Conservation (phyloP, 2,888 invertebrate species). For the Pristionchus arcanus region DNA sequence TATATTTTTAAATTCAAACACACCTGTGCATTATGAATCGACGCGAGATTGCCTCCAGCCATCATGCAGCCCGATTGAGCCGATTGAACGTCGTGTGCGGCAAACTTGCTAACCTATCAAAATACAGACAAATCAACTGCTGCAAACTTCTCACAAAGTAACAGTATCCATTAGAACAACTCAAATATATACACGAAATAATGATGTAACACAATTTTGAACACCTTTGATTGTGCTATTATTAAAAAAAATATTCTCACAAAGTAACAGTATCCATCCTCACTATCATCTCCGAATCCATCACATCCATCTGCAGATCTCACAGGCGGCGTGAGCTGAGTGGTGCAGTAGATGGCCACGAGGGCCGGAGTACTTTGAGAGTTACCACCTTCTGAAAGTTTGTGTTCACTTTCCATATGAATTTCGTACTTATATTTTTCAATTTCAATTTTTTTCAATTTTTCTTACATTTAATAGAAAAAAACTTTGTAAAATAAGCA, state of each 20-base stretch:
- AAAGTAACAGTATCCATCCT: not conserved
- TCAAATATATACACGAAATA: too few species aligned
- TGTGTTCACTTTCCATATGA: too few species aligned
- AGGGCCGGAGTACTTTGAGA: not conserved
- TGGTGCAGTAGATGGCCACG: not conserved
- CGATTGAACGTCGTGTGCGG: not conserved
- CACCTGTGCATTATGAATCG: not conserved
- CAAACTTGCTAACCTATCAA: not conserved
- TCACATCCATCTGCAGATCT: not conserved
- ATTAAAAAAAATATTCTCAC: not conserved
- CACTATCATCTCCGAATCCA: not conserved
- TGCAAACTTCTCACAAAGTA: too few species aligned
- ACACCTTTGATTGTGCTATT: too few species aligned
- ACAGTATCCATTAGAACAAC: too few species aligned
- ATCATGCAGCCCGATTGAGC: not conserved
- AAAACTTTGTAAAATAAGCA: too few species aligned
- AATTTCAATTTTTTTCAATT: too few species aligned
- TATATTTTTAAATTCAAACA: not conserved
- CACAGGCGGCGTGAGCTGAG: not conserved
- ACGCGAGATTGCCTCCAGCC: not conserved
- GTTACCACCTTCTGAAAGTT: too few species aligned
- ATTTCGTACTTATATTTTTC: too few species aligned
- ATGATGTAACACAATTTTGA: too few species aligned
- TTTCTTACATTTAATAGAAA: too few species aligned
- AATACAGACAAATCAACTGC: not conserved